phyloP scores from a whole-genome alignment of 2,888 invertebrate genomes.

The Nowickia ferox region DNA sequence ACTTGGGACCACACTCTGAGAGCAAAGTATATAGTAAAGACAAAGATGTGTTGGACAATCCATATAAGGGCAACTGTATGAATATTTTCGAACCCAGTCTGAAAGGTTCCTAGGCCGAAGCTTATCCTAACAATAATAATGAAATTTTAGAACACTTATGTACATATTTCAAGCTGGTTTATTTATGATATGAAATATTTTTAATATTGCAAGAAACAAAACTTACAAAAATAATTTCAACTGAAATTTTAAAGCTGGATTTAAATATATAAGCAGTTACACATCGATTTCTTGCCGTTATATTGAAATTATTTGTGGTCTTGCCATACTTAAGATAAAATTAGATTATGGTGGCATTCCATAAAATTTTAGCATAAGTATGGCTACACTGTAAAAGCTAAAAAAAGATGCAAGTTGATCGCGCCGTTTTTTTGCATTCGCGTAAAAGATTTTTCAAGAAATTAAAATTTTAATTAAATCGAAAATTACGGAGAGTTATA shows the following conservation, averaged over 20 bases:
- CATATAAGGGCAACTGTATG: conserved; percentile 85
- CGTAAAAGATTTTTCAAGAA: no score
- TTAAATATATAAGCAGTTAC: no score
- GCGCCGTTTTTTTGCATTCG: background rate
- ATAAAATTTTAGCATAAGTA: background rate
- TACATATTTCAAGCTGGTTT: no score
- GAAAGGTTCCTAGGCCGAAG: conserved; percentile 84
- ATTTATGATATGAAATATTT: no score
- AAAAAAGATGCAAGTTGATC: background rate
- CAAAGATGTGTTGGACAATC: conserved; percentile 83
- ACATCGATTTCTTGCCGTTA: no score
- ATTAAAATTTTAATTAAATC: no score
- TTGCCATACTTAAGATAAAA: background rate
- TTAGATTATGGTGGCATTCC: background rate
- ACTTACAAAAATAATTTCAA: no score
- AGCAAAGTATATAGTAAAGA: conserved; percentile 82
- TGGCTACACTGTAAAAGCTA: background rate
- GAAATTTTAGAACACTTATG: background rate
- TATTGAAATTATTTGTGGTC: background rate
- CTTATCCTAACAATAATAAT: conserved; percentile 64
- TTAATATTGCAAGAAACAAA: no score
- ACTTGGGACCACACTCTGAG: conserved; percentile 84
- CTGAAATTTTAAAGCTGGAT: no score
- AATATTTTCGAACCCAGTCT: conserved; percentile 85
- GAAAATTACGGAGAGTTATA: no score